A percentile compares a stretch with the other conserved stretches of the same genome.
Evolutionary conservation across 1,140 invertebrate genomes (phyloP).

Genomic region (Stenopsyche tienmushanensis): DNA sequence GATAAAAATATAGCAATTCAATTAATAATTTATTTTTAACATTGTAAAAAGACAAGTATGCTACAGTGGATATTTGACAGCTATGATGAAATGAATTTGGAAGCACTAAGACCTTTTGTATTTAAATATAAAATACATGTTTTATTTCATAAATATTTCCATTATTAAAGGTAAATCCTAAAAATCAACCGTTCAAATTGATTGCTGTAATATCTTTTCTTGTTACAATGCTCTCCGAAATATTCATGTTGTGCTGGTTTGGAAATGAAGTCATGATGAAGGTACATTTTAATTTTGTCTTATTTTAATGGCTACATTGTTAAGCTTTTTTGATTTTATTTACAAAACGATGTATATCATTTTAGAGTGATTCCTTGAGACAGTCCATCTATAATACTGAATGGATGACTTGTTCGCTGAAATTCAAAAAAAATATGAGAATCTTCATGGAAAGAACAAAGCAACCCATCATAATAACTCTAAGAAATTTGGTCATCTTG

Average conservation of each 20-base stretch:
- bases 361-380: conserved; percentile 46
- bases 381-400: conserved; percentile 46
- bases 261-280: conserved; percentile 53
- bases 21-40: too few species aligned
- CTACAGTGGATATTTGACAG: too few species aligned
- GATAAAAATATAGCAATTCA: too few species aligned
- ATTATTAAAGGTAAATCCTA: conserved; percentile 48
- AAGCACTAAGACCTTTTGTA: too few species aligned
- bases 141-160: too few species aligned
- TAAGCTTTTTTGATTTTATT: background rate
- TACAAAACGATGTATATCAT: background rate
- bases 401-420: conserved; percentile 45
- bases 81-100: too few species aligned
- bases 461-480: conserved; percentile 44
- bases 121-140: too few species aligned
- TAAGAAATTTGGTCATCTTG: conserved; percentile 46
- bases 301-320: background rate
- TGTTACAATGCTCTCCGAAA: conserved; percentile 53
- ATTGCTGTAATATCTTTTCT: conserved; percentile 53
- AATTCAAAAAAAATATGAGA: conserved; percentile 46
- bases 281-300: conserved; percentile 39
- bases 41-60: too few species aligned
- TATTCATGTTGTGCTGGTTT: conserved; percentile 55
- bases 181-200: conserved; percentile 51
- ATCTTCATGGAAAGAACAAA: conserved; percentile 47